Evolutionary conservation across 2,797 vertebrate genomes (phyloP).

Genomic region (Esox masquinongy): DNA sequence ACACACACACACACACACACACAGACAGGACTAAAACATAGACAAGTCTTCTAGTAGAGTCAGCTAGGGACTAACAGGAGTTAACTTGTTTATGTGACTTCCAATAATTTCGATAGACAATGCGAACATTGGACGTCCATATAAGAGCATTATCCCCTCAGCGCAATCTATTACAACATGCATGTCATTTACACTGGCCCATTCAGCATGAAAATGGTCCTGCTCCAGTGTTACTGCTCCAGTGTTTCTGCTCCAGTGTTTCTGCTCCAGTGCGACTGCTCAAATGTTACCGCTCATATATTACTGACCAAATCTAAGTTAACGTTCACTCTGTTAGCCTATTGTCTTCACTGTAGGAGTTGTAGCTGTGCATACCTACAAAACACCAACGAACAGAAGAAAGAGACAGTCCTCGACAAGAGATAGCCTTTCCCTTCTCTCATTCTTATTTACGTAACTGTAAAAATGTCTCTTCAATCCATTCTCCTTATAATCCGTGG

Average conservation of each 20-base stretch:
- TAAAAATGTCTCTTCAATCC: background rate
- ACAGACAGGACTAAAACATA: background rate
- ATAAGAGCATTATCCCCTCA: background rate
- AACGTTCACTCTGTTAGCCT: background rate
- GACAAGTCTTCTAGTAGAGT: background rate
- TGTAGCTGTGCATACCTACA: background rate
- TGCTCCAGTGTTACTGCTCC: too few relatives aligned
- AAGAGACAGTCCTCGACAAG: slow-evolving; percentile 10
- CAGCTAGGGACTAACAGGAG: background rate
- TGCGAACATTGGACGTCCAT: background rate
- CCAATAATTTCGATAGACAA: background rate
- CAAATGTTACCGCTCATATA: too few relatives aligned
- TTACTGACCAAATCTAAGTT: background rate
- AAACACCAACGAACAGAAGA: slow-evolving; percentile 3
- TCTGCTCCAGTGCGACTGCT: too few relatives aligned
- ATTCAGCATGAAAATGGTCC: background rate
- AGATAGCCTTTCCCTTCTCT: slow-evolving; percentile 22
- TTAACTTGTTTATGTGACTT: background rate
- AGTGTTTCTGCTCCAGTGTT: too few relatives aligned
- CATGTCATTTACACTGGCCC: background rate
- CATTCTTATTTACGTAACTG: slow-evolving; percentile 23
- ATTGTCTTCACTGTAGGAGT: background rate
- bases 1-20: background rate
- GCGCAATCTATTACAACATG: background rate
- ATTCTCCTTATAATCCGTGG: background rate